Evolutionary conservation across 2,797 vertebrate genomes (phyloP).

Genomic region (Galagoides demidoff): DNA sequence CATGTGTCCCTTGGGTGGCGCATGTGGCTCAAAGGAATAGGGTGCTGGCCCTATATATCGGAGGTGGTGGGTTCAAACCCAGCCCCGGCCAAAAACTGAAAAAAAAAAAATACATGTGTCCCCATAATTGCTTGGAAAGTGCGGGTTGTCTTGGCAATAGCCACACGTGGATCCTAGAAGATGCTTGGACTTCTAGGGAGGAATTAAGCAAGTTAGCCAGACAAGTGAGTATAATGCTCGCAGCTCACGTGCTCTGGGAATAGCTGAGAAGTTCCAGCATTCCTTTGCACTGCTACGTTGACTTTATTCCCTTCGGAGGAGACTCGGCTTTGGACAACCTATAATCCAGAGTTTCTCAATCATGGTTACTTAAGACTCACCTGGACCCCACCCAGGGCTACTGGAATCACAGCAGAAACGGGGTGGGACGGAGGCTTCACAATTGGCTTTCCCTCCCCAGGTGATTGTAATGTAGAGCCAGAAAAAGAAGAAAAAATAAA

Average conservation of each 20-base stretch:
- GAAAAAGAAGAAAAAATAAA: neutral
- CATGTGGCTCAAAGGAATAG: too few relatives aligned
- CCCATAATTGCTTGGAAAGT: neutral
- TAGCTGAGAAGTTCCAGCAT: neutral
- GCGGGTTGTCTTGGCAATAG: neutral
- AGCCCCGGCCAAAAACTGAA: too few relatives aligned
- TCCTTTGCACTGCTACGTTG: neutral
- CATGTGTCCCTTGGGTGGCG: neutral
- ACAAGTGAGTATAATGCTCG: fast-evolving
- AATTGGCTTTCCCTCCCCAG: neutral
- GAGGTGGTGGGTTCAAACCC: too few relatives aligned
- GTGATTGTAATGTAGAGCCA: neutral
- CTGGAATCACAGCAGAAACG: neutral
- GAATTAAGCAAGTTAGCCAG: neutral
- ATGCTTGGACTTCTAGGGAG: neutral
- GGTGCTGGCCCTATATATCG: too few relatives aligned
- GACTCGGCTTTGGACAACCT: neutral
- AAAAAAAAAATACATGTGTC: neutral
- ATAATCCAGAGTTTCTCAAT: neutral
- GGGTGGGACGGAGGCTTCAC: too few relatives aligned
- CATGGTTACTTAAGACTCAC: neutral
- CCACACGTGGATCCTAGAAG: fast-evolving
- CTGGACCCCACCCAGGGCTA: neutral
- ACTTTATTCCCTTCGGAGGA: neutral
- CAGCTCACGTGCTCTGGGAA: fast-evolving